These are phyloP conservation scores for Tiliqua scincoides DNA, from an alignment of 2,113 vertebrate genomes.

Conservation along the genomic window DNA sequence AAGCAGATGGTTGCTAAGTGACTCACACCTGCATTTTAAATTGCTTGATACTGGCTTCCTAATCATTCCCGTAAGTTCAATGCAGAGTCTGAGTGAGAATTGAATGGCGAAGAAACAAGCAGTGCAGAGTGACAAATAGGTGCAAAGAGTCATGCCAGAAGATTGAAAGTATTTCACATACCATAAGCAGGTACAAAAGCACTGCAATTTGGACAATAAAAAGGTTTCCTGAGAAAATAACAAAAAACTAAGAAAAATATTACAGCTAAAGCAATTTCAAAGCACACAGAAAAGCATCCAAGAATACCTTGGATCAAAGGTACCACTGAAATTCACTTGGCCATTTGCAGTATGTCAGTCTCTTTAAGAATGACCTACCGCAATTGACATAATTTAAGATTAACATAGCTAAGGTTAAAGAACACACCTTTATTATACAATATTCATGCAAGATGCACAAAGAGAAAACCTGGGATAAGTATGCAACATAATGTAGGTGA, in stretches of 20 bases:
- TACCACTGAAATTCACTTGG: neutral
- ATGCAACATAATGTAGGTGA: neutral
- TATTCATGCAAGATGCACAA: neutral
- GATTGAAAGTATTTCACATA: constrained; percentile 65
- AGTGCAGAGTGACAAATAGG: constrained; percentile 48
- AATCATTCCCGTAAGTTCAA: constrained; percentile 68
- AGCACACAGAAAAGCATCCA: neutral
- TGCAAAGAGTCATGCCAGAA: constrained; percentile 60
- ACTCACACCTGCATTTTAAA: neutral
- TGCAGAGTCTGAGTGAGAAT: constrained; percentile 33
- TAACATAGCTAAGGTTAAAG: too few relatives aligned
- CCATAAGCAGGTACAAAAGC: constrained; percentile 62
- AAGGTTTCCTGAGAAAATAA: constrained; percentile 67
- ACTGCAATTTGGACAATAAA: constrained; percentile 66
- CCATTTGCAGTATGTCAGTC: constrained; percentile 4
- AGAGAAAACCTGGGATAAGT: constrained; percentile 14
- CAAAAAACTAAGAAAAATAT: constrained; percentile 62
- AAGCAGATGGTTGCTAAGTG: too few relatives aligned
- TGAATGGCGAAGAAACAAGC: constrained; percentile 42
- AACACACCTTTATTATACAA: constrained; percentile 27
- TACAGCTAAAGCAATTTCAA: constrained; percentile 47
- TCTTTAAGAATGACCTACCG: neutral
- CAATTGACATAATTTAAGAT: too few relatives aligned
- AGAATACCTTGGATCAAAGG: constrained; percentile 7
- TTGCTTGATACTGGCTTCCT: neutral